A percentile compares a stretch with the other conserved stretches of the same genome.
phyloP scores from a whole-genome alignment of 2,797 vertebrate species.

The Saxicola maurus region DNA sequence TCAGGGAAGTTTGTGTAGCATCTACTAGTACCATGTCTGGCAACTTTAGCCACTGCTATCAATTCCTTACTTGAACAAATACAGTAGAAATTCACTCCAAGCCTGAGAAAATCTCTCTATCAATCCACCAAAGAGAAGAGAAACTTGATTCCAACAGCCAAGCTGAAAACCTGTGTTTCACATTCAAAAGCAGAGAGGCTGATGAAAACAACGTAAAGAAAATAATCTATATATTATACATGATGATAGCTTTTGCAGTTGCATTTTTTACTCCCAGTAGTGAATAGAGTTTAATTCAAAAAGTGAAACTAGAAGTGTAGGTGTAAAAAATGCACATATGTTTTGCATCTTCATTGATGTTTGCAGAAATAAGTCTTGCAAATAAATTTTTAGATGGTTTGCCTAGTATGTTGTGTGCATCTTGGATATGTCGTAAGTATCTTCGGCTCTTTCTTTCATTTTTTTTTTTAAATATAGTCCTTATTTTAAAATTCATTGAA shows the following conservation, averaged over 20 bases:
- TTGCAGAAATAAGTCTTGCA: background rate
- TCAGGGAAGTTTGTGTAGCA: background rate
- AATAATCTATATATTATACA: background rate
- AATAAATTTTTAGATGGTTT: background rate
- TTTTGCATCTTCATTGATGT: background rate
- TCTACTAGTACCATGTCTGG: background rate
- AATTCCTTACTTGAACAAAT: background rate
- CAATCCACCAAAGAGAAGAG: background rate
- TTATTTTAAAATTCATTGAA: background rate
- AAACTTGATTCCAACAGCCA: background rate
- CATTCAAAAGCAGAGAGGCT: background rate
- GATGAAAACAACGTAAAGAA: background rate
- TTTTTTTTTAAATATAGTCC: too few species aligned
- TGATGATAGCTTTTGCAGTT: background rate
- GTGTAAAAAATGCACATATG: background rate
- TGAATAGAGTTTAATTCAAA: background rate
- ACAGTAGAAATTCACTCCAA: background rate
- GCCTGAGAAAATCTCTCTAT: background rate
- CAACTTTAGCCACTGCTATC: background rate
- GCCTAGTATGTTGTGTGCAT: background rate
- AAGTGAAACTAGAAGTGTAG: background rate
- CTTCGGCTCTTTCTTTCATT: background rate
- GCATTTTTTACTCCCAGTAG: background rate
- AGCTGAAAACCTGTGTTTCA: background rate
- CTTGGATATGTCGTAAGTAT: background rate